phyloP scores from a whole-genome alignment of 2,797 vertebrate species.

The Carcharodon carcharias region DNA sequence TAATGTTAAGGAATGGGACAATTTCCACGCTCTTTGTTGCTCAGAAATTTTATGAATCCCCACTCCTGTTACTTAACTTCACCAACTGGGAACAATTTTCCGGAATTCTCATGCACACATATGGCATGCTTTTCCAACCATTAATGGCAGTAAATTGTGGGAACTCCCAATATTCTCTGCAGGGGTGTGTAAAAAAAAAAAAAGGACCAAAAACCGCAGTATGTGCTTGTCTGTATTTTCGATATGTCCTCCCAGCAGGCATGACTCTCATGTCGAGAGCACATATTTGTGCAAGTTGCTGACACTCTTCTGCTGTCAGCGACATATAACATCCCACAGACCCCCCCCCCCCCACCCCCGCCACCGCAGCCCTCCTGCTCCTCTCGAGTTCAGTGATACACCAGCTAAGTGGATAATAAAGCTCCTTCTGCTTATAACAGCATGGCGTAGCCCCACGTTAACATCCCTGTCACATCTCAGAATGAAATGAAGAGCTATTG shows the following conservation, averaged over 20 bases:
- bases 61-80: not conserved
- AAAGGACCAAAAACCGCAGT: not conserved
- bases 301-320: not conserved
- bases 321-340: not conserved
- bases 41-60: not conserved
- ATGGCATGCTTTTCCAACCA: not conserved
- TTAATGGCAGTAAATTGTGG: not conserved
- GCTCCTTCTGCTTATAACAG: not conserved
- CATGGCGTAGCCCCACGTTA: not conserved
- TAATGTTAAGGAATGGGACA: not conserved
- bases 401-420: not conserved
- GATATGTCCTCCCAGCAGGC: not conserved
- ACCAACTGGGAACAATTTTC: not conserved
- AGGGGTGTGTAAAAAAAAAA: not conserved
- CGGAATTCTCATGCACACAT: not conserved
- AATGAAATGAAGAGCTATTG: not conserved
- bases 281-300: not conserved
- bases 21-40: not conserved
- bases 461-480: not conserved
- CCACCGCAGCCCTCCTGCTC: too few species aligned
- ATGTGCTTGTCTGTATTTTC: not conserved
- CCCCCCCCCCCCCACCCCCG: too few species aligned
- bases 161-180: not conserved
- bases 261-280: not conserved
- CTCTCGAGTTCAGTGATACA: not conserved